Evolutionary conservation across 2,113 vertebrate genomes (phyloP).

Genomic region (Phalacrocorax pelagicus): DNA sequence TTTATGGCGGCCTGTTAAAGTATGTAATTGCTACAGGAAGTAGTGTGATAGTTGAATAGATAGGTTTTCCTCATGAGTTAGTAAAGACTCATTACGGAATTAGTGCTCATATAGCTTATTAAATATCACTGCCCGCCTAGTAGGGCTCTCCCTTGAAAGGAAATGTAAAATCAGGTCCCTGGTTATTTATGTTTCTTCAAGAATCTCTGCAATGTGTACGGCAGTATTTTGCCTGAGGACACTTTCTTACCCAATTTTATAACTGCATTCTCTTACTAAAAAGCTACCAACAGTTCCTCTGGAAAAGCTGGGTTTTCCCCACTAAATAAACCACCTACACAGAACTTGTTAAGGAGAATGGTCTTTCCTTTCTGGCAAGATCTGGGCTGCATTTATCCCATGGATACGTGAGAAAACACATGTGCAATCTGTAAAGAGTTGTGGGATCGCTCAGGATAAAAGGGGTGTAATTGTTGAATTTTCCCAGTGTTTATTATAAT

Average conservation of each 20-base stretch:
- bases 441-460: neutral
- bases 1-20: slow-evolving; percentile 3
- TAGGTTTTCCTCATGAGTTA: slow-evolving; percentile 13
- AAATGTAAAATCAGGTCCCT: neutral
- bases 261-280: neutral
- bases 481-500: neutral
- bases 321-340: neutral
- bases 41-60: neutral
- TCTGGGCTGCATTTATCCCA: neutral
- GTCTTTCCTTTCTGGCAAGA: neutral
- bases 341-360: neutral
- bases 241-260: neutral
- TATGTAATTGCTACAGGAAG: slow-evolving; percentile 31
- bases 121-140: neutral
- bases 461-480: neutral
- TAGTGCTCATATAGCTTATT: neutral
- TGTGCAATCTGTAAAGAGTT: neutral
- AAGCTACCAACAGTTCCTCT: neutral
- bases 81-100: slow-evolving; percentile 29
- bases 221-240: neutral
- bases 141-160: neutral
- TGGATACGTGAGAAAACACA: neutral
- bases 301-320: neutral
- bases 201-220: neutral
- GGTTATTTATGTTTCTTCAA: slow-evolving; percentile 1